These are phyloP conservation scores for Noctua pronuba DNA, from an alignment of 2,888 invertebrate genomes.

Conservation along the genomic window DNA sequence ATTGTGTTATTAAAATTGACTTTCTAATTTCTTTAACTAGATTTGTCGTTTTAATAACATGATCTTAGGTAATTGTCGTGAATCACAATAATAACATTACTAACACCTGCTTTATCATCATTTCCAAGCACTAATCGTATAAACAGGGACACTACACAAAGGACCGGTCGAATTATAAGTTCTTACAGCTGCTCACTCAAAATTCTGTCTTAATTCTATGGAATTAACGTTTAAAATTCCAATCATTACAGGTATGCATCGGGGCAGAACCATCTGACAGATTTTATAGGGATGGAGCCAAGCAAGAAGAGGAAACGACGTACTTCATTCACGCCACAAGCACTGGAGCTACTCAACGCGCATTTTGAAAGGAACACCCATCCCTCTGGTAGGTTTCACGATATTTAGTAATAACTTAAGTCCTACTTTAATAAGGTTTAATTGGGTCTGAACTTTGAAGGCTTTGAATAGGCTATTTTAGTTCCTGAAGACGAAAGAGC, in stretches of 20 bases:
- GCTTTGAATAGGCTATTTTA: not conserved
- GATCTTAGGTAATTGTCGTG: constrained; percentile 2
- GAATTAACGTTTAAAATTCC: constrained; percentile 62
- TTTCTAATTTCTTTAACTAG: not conserved
- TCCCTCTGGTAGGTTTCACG: constrained; percentile 94
- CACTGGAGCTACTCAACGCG: constrained; percentile 97
- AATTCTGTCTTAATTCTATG: constrained; percentile 22
- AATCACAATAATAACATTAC: constrained; percentile 27
- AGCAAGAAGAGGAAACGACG: constrained; percentile 99
- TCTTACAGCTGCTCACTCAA: constrained; percentile 53
- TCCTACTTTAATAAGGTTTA: not conserved
- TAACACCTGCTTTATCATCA: constrained; percentile 44
- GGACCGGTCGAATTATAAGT: constrained; percentile 56
- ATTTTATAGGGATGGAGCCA: constrained; percentile 98
- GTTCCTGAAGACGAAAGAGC: not conserved
- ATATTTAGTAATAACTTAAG: constrained; percentile 7
- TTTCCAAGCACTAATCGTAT: constrained; percentile 26
- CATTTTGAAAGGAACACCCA: constrained; percentile 99
- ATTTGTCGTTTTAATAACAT: constrained; percentile 8
- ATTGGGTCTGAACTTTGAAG: constrained; percentile 19
- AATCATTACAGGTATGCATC: constrained; percentile 95
- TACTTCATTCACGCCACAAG: constrained; percentile 99
- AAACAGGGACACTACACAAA: constrained; percentile 43
- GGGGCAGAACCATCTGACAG: constrained; percentile 97
- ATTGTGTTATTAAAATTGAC: not conserved